These are phyloP conservation scores for Ridgeia piscesae DNA, from an alignment of 1,140 invertebrate species.

Conservation along the genomic window DNA sequence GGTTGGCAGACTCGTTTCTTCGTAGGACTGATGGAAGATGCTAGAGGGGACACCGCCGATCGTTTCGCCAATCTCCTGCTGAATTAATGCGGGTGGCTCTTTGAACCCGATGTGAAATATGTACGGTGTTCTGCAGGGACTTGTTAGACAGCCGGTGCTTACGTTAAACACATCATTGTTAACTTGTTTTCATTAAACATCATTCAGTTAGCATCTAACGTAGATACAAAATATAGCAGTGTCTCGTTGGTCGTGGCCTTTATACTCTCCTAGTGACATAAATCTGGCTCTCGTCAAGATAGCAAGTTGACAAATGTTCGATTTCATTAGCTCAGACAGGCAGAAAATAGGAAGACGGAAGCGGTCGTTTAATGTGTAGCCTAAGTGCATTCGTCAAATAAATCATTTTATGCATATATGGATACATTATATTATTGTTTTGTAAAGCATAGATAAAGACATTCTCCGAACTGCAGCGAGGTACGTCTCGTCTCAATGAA, in stretches of 20 bases:
- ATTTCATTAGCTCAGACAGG: background rate
- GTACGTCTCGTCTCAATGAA: background rate
- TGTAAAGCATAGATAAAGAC: background rate
- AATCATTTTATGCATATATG: too few species aligned
- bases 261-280: background rate
- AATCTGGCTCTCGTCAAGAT: background rate
- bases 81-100: too few species aligned
- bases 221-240: too few species aligned
- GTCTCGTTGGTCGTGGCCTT: too few species aligned
- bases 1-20: too few species aligned
- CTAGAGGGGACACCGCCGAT: too few species aligned
- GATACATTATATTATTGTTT: background rate
- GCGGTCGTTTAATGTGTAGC: background rate
- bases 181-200: background rate
- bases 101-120: too few species aligned
- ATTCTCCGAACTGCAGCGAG: background rate
- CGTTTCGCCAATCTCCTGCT: too few species aligned
- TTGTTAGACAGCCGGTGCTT: background rate
- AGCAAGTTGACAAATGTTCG: background rate
- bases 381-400: too few species aligned
- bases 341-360: background rate
- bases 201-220: too few species aligned
- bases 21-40: too few species aligned
- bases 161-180: background rate
- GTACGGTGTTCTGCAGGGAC: background rate